Conservation (phyloP, 2,113 vertebrate genomes). For the Gila orcuttii region DNA sequence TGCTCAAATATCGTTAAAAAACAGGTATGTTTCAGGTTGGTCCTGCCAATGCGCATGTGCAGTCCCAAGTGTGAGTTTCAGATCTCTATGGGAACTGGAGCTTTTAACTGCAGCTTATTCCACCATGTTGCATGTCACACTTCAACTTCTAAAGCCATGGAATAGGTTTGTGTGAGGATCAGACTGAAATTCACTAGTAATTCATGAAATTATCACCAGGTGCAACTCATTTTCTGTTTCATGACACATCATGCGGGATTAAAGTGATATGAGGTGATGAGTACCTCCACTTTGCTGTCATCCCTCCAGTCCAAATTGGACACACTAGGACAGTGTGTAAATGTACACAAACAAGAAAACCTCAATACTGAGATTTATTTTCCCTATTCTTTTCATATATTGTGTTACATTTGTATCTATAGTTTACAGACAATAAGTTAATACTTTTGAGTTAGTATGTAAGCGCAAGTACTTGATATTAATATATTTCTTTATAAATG, state of each 20-base stretch:
- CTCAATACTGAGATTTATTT: constrained; percentile 69
- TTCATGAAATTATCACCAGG: neutral
- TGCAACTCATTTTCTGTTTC: neutral
- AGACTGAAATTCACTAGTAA: neutral
- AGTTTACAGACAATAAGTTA: constrained; percentile 73
- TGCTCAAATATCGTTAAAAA: neutral
- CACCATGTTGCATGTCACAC: neutral
- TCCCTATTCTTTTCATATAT: constrained; percentile 57
- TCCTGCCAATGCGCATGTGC: neutral
- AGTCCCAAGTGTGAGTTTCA: neutral
- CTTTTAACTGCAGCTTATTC: neutral
- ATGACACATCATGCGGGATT: neutral
- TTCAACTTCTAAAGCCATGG: neutral
- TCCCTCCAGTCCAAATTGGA: constrained; percentile 3
- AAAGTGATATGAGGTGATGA: neutral
- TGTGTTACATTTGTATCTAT: constrained; percentile 69
- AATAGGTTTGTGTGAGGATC: neutral
- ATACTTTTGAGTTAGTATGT: constrained; percentile 73
- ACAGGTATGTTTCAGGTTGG: neutral
- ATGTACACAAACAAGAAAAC: constrained; percentile 67
- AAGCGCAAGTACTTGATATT: constrained; percentile 78
- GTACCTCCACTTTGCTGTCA: neutral
- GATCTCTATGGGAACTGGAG: neutral
- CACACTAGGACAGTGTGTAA: constrained; percentile 17
- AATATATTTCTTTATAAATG: constrained; percentile 79